Percentiles rank a stretch among this genome's conserved stretches.
Evolutionary conservation across 2,113 vertebrate species (phyloP).

Genomic region (Hemiscyllium ocellatum): DNA sequence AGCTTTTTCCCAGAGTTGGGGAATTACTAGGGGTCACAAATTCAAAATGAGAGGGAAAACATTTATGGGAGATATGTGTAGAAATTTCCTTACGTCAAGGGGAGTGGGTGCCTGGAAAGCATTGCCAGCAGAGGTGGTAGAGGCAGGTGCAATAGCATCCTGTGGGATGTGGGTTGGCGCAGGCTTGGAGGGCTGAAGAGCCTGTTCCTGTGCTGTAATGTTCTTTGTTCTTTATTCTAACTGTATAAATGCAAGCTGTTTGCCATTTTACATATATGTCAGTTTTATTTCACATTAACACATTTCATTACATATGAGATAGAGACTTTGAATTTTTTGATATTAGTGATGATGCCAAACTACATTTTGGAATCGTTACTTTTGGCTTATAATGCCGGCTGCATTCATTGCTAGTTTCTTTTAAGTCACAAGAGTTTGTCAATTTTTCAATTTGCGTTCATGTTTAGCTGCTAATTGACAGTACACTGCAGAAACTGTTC

Average conservation of each 20-base stretch:
- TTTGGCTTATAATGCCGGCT: not conserved
- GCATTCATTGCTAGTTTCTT: not conserved
- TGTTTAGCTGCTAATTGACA: not conserved
- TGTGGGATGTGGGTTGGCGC: too few species aligned
- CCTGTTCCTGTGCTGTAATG: too few species aligned
- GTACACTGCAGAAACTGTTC: not conserved
- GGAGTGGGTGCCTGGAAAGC: too few species aligned
- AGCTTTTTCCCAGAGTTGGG: too few species aligned
- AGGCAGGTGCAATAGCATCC: too few species aligned
- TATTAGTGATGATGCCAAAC: not conserved
- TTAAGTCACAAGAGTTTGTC: not conserved
- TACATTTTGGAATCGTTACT: not conserved
- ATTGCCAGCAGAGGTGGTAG: too few species aligned
- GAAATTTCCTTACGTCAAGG: too few species aligned
- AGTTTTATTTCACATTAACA: not conserved
- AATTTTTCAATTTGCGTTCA: not conserved
- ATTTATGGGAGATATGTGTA: too few species aligned
- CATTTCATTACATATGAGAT: not conserved
- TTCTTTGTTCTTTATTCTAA: too few species aligned
- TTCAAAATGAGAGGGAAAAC: too few species aligned
- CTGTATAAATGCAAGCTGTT: not conserved
- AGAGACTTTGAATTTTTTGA: not conserved
- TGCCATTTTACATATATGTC: not conserved
- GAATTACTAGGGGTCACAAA: too few species aligned
- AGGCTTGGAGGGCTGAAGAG: too few species aligned